A percentile compares a stretch with the other conserved stretches of the same genome.
Evolutionary conservation across 1,140 invertebrate genomes (phyloP).

Genomic region (Drosophila burlai): DNA sequence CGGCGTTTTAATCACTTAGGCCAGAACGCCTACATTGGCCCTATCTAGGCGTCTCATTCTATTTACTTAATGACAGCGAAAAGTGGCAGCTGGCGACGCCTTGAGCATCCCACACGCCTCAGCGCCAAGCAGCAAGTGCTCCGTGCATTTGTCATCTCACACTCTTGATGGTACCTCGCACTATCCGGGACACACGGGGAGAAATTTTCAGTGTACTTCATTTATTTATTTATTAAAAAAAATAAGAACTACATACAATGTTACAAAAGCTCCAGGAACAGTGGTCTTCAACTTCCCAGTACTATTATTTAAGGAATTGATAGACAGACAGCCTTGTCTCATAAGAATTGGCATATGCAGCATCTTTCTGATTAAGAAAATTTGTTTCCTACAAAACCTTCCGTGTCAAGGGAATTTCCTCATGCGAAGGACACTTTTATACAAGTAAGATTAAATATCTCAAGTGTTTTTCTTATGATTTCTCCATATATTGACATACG

Average conservation of each 20-base stretch:
- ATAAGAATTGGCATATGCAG: neutral
- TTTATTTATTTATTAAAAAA: neutral
- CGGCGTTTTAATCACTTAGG: constrained; percentile 84
- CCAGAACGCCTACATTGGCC: constrained; percentile 75
- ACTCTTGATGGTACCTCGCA: neutral
- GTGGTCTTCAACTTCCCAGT: too few relatives aligned
- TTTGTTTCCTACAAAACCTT: too few relatives aligned
- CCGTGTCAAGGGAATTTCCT: too few relatives aligned
- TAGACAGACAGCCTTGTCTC: neutral
- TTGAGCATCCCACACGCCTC: constrained; percentile 46
- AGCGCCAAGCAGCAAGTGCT: constrained; percentile 58
- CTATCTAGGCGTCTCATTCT: constrained; percentile 76
- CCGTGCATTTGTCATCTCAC: constrained; percentile 21
- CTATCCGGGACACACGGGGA: neutral
- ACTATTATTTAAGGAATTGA: neutral
- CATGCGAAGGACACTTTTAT: too few relatives aligned
- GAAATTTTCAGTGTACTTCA: neutral
- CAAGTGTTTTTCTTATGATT: neutral
- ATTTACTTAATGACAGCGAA: constrained; percentile 84
- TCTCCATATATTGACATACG: neutral
- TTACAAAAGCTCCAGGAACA: too few relatives aligned
- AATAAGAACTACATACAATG: neutral
- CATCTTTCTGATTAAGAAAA: neutral
- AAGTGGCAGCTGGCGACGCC: constrained; percentile 71
- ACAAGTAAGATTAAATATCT: neutral